Conservation (phyloP, 1,140 invertebrate species). For the Penaeus vannamei region DNA sequence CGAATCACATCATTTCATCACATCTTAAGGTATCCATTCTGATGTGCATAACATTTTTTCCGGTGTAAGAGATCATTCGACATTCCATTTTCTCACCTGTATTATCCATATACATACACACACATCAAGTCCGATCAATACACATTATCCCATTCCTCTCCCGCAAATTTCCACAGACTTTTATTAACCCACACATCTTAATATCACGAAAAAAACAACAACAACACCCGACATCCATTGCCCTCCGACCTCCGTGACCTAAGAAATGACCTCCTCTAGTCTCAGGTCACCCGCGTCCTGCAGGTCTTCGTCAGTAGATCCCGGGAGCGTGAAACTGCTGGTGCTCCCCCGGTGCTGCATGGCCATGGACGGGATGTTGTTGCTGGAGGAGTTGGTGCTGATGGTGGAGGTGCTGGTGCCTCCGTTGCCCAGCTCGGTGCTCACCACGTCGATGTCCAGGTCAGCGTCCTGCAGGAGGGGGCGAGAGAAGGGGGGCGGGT, state of each 20-base stretch:
- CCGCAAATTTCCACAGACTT: no score
- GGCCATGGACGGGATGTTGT: not conserved
- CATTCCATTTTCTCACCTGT: no score
- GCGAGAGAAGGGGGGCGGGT: not conserved
- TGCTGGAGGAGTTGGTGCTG: not conserved
- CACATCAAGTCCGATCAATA: no score
- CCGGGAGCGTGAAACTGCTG: slow-evolving; percentile 24
- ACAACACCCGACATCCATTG: not conserved
- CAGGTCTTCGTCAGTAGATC: not conserved
- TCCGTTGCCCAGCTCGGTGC: not conserved
- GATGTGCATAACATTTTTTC: no score
- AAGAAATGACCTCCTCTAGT: slow-evolving; percentile 41
- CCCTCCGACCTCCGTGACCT: not conserved
- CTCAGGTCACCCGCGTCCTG: slow-evolving; percentile 9
- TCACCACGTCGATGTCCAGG: no score
- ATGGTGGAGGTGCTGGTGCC: not conserved
- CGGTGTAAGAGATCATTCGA: no score
- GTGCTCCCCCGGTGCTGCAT: slow-evolving; percentile 26
- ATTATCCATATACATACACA: no score
- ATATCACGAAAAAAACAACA: not conserved
- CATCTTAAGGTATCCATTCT: no score
- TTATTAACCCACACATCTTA: no score
- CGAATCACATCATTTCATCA: no score
- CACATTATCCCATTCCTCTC: no score
- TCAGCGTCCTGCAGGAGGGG: not conserved